Conservation (phyloP, 30 jellyfish, hydroid and myxozoan species). For the Chrysaora quinquecirrha region DNA sequence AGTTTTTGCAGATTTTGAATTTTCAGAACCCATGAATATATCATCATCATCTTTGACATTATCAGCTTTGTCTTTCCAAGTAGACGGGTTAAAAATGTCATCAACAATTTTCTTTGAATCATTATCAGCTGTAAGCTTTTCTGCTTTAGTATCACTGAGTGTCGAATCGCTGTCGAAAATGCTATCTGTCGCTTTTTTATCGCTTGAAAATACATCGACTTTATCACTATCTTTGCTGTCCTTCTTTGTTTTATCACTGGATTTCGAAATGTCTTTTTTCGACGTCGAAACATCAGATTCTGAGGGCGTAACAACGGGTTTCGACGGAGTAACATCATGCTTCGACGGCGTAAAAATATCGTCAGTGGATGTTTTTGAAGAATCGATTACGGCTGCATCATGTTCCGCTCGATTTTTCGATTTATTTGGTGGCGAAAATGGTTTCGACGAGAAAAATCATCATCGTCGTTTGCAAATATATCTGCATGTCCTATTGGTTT, state of each 20-base stretch:
- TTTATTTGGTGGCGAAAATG: conserved; percentile 20
- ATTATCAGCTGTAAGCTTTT: neutral
- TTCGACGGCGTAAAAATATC: conserved; percentile 4
- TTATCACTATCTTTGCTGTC: neutral
- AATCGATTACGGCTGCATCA: neutral
- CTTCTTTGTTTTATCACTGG: neutral
- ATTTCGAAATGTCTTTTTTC: neutral
- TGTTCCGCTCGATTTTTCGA: neutral
- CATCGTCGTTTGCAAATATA: conserved; percentile 76
- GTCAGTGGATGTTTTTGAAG: neutral
- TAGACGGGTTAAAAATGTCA: conserved; percentile 14
- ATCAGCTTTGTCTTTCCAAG: neutral
- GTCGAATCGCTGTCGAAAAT: neutral
- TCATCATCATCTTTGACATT: neutral
- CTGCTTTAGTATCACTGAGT: too few species aligned
- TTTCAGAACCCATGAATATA: neutral
- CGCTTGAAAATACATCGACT: conserved; percentile 19
- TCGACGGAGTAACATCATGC: neutral
- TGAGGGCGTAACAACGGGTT: neutral
- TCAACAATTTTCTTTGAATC: neutral
- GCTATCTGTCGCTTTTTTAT: neutral
- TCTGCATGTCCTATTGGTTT: conserved; percentile 29
- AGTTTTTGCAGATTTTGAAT: neutral
- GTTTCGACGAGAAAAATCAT: conserved; percentile 41
- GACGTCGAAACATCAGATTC: neutral